Percentiles rank a stretch among this genome's conserved stretches.
phyloP scores from a whole-genome alignment of 2,888 invertebrate genomes.

The Chromoteleia sp. region DNA sequence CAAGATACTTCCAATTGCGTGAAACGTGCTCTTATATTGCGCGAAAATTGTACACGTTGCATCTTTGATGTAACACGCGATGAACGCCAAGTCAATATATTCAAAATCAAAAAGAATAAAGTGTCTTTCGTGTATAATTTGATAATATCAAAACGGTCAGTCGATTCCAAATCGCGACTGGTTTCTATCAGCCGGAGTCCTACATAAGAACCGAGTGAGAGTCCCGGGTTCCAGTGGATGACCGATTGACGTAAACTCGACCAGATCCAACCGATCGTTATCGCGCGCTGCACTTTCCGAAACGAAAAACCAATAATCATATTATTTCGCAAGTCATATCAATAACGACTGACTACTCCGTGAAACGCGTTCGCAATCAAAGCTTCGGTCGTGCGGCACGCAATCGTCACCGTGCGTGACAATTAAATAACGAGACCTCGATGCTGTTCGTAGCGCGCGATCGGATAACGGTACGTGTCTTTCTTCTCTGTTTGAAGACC shows the following conservation, averaged over 20 bases:
- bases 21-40: background rate
- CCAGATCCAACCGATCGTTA: constrained; percentile 7
- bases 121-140: background rate
- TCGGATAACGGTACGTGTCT: constrained; percentile 45
- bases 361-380: constrained; percentile 28
- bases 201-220: constrained; percentile 3
- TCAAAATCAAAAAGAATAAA: too few relatives aligned
- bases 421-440: constrained; percentile 61
- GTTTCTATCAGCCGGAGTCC: background rate
- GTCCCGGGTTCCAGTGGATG: constrained; percentile 1
- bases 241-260: constrained; percentile 7
- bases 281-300: background rate
- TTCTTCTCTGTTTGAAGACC: constrained; percentile 37
- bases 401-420: constrained; percentile 46
- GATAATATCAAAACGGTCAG: too few relatives aligned
- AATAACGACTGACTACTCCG: constrained; percentile 1
- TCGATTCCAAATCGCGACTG: background rate
- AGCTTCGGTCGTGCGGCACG: constrained; percentile 26
- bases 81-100: too few relatives aligned
- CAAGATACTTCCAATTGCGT: constrained; percentile 25
- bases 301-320: constrained; percentile 24
- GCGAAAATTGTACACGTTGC: background rate
- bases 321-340: constrained; percentile 30
- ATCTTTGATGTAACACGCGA: background rate
- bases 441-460: constrained; percentile 35